Percentiles rank a stretch among this genome's conserved stretches.
Evolutionary conservation across 2,797 vertebrate genomes (phyloP).

Genomic region (Eospalax fontanierii): DNA sequence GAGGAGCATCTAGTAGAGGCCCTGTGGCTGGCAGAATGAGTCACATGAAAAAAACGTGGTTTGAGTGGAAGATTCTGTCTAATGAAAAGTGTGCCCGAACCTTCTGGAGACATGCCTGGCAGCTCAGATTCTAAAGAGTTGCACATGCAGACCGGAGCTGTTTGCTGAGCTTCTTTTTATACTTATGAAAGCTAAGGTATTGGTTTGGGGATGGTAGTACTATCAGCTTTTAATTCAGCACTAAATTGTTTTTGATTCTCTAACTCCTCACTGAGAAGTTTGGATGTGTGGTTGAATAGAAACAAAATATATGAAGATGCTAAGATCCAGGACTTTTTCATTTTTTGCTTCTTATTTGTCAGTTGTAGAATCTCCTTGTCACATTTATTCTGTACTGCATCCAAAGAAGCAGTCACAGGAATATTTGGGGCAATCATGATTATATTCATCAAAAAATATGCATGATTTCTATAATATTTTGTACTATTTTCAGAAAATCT

Average conservation of each 20-base stretch:
- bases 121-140: background rate
- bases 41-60: background rate
- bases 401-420: background rate
- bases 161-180: background rate
- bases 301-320: slow-evolving; percentile 3
- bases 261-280: background rate
- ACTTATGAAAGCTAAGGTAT: background rate
- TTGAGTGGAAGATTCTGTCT: slow-evolving; percentile 6
- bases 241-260: slow-evolving; percentile 36
- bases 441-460: background rate
- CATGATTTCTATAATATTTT: background rate
- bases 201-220: background rate
- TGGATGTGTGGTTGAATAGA: background rate
- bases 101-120: no score
- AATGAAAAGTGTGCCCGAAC: slow-evolving; percentile 5
- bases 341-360: background rate
- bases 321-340: background rate
- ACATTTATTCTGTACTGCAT: slow-evolving; percentile 17
- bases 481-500: slow-evolving; percentile 1
- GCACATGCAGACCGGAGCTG: background rate
- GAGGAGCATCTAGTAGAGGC: no score
- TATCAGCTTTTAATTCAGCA: slow-evolving; percentile 42
- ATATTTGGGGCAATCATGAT: slow-evolving; percentile 1
- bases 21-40: background rate
- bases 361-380: background rate